phyloP scores from a whole-genome alignment of 2,888 invertebrate genomes.

The Catotricha subobsoleta region DNA sequence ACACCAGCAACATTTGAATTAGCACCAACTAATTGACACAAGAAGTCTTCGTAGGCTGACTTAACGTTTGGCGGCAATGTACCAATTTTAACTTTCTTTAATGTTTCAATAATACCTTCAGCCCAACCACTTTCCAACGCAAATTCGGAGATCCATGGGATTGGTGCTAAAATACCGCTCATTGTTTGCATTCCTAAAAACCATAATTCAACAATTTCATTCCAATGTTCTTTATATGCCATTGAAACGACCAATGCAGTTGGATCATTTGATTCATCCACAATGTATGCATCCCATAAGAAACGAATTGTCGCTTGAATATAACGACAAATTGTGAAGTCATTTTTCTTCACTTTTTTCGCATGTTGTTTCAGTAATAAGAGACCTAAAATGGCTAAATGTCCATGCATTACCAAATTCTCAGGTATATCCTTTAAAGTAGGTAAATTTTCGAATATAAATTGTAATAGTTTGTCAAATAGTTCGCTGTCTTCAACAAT shows the following conservation, averaged over 20 bases:
- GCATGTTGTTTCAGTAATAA: slow-evolving; percentile 68
- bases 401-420: slow-evolving; percentile 70
- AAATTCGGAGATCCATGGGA: slow-evolving; percentile 82
- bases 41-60: slow-evolving; percentile 77
- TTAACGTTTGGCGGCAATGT: slow-evolving; percentile 68
- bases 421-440: slow-evolving; percentile 68
- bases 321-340: slow-evolving; percentile 75
- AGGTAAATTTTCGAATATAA: slow-evolving; percentile 67
- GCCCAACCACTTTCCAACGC: slow-evolving; percentile 90
- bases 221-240: slow-evolving; percentile 74
- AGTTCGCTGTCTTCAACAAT: slow-evolving; percentile 58
- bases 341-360: slow-evolving; percentile 67
- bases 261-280: slow-evolving; percentile 74
- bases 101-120: slow-evolving; percentile 64
- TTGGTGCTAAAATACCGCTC: slow-evolving; percentile 57
- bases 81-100: slow-evolving; percentile 67
- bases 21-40: slow-evolving; percentile 67
- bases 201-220: slow-evolving; percentile 80
- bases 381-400: slow-evolving; percentile 65
- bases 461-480: slow-evolving; percentile 65
- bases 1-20: slow-evolving; percentile 55
- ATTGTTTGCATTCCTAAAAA: slow-evolving; percentile 88
- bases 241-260: slow-evolving; percentile 66
- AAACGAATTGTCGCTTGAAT: slow-evolving; percentile 79
- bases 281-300: slow-evolving; percentile 80